Evolutionary conservation across 1,140 invertebrate species (phyloP).

Genomic region (Dinoponera quadriceps): DNA sequence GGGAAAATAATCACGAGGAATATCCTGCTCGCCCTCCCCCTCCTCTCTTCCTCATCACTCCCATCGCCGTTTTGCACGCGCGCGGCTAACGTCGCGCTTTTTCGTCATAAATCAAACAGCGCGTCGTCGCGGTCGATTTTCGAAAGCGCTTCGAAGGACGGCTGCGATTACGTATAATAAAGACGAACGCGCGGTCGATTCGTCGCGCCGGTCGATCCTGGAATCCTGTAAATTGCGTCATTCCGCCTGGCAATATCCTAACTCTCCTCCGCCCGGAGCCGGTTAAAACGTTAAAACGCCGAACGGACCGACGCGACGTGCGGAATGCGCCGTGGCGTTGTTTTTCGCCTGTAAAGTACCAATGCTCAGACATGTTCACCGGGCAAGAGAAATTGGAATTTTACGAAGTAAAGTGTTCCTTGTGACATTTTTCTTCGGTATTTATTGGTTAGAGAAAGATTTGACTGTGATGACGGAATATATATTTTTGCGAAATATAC

Average conservation of each 20-base stretch:
- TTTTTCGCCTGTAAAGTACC: no score
- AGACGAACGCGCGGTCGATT: background rate
- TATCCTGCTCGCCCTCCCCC: background rate
- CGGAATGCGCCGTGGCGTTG: background rate
- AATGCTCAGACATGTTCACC: no score
- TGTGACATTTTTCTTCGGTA: no score
- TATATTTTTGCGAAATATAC: no score
- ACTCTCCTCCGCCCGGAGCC: background rate
- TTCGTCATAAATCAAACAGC: conserved; percentile 34
- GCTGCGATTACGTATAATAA: background rate
- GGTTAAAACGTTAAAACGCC: background rate
- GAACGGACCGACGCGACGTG: background rate
- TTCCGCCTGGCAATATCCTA: background rate
- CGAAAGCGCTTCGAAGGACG: background rate
- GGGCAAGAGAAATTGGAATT: no score
- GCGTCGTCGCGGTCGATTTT: background rate
- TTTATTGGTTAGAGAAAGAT: no score
- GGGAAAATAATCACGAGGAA: conserved; percentile 22
- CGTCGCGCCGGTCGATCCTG: background rate
- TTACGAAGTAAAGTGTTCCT: no score
- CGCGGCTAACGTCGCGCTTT: conserved; percentile 2
- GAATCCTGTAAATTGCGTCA: background rate
- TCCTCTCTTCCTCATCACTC: no score
- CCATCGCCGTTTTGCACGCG: background rate
- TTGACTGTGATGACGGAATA: no score